Percentiles rank a stretch among this genome's conserved stretches.
phyloP scores from a whole-genome alignment of 2,797 vertebrate genomes.

The Rhinoraja longicauda region DNA sequence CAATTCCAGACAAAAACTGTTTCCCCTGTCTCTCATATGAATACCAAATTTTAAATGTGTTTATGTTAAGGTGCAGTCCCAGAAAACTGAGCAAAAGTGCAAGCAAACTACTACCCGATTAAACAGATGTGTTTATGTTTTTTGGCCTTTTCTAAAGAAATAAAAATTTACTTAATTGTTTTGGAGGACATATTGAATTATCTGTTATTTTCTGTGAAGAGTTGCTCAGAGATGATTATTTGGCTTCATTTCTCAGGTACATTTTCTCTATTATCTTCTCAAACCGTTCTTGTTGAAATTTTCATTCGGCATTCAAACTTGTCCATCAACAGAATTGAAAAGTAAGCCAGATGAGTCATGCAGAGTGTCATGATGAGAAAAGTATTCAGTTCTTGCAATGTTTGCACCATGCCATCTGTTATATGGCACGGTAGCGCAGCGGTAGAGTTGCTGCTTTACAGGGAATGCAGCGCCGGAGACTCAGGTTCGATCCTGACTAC shows the following conservation, averaged over 20 bases:
- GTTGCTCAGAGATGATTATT: background rate
- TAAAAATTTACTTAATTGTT: background rate
- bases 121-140: background rate
- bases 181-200: background rate
- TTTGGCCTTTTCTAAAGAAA: too few species aligned
- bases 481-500: too few species aligned
- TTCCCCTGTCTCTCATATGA: background rate
- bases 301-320: background rate
- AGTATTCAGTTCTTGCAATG: background rate
- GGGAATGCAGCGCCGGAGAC: too few species aligned
- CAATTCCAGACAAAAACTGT: slow-evolving; percentile 11
- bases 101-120: background rate
- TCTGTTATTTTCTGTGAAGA: background rate
- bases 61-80: background rate
- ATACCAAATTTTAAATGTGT: background rate
- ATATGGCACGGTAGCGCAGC: too few species aligned
- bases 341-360: background rate
- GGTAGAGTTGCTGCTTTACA: too few species aligned
- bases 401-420: background rate
- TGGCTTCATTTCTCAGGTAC: background rate
- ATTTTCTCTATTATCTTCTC: background rate
- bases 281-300: background rate
- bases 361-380: background rate
- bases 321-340: background rate
- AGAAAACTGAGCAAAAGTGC: background rate